Percentiles rank a stretch among this genome's conserved stretches.
phyloP scores from a whole-genome alignment of 2,888 invertebrate genomes.

The Chironomus riparius region DNA sequence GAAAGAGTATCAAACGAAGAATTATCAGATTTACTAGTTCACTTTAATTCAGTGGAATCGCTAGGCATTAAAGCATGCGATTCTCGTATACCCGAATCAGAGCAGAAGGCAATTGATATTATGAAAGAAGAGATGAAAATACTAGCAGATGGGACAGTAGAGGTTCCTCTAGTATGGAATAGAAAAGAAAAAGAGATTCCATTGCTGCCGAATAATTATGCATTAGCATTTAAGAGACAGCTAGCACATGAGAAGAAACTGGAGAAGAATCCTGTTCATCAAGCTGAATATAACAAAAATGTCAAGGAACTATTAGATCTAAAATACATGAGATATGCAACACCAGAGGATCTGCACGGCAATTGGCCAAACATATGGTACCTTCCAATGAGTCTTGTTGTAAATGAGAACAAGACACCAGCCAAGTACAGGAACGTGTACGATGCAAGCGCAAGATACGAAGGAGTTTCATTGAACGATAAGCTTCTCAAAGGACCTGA shows the following conservation, averaged over 20 bases:
- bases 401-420: conserved; percentile 32
- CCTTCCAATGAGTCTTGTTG: conserved; percentile 32
- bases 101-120: not conserved
- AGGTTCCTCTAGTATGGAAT: conserved; percentile 31
- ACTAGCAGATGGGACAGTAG: conserved; percentile 24
- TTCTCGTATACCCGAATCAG: too few species aligned
- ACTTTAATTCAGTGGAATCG: too few species aligned
- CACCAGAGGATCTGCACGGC: conserved; percentile 28
- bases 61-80: too few species aligned
- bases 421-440: conserved; percentile 33
- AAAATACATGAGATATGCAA: conserved; percentile 30
- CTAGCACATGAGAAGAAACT: conserved; percentile 30
- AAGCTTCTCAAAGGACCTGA: too few species aligned
- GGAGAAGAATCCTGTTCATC: conserved; percentile 28
- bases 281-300: conserved; percentile 28
- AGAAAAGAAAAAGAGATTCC: not conserved
- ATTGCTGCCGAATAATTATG: conserved; percentile 30
- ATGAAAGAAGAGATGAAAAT: conserved; percentile 29
- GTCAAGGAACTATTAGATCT: conserved; percentile 30
- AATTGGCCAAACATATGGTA: conserved; percentile 31
- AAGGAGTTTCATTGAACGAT: too few species aligned
- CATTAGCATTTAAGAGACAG: conserved; percentile 30
- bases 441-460: conserved; percentile 34
- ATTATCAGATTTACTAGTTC: too few species aligned
- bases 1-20: too few species aligned